Base-by-base conservation (phyloP, 1,140 invertebrate genomes). In the Eurosta solidaginis region DNA sequence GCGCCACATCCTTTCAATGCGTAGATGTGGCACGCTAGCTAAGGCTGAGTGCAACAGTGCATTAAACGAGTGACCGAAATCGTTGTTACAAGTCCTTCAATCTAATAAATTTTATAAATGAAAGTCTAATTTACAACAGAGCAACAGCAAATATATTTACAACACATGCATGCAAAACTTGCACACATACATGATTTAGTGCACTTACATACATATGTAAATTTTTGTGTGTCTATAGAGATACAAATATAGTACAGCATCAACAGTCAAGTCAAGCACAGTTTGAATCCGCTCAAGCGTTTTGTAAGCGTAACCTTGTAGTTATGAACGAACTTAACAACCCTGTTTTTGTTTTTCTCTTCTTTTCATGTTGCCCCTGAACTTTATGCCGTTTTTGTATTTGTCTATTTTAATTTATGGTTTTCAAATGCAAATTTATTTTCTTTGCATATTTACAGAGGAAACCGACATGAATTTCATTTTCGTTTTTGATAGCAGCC, bases 311-410 rank as follows among this genome's bases (percentile, higher is more conserved):
- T 20, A 68, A 40, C 59, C 59, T 42, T 68, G 59, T 40, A 22
- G 59, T 12, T 12, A 40, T 40, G 33, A 68, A 68, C 36, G 29
- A 20, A 29, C 40, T 40, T 36, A 68, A 33, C 59, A 68, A 20
- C 7, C n/a, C 33, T 68, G 33, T 68, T 36, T 17, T 29, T 17
- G 10, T 2, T 2, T 3, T 68, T 29, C 6, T 33, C 59, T n/a
- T 68, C 59, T 68, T 36, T 17, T 29, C 29, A 20, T 2, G 3
- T 3, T 68, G 59, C 6, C 59, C 59, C 33, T 68, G 59, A 68
- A 68, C 59, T 68, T 68, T 68, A 12, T 54, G 54, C 54, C 29
- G 33, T n/a, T 33, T 36, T 59, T 68, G 33, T 68, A 68, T 68
- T 68, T 68, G 33, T 68, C 33, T 68, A 17, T n/a, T 40, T n/a